Base-by-base conservation (phyloP, 2,797 vertebrate species). In the Lerista edwardsae region DNA sequence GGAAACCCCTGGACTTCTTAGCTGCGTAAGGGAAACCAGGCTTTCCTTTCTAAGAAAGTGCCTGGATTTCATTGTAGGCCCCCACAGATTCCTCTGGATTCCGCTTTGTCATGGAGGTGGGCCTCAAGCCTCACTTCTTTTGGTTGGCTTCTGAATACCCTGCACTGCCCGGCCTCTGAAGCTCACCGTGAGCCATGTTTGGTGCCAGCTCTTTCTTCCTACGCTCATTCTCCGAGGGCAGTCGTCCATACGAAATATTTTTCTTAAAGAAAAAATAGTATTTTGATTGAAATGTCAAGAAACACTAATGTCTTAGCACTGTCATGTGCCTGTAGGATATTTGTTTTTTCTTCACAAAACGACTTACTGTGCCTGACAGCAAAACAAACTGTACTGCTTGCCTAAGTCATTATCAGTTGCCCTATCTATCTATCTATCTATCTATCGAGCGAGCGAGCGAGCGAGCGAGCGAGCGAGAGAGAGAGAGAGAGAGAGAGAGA, bases 101-200 rank as follows among this genome's bases (percentile, higher is more conserved):
- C 67, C 44, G 23, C 21, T 75, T 74, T 44, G 31, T 80, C 21
- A 44, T 59, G 36, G 27, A 62, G 41, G 36, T 64, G 29, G 23
- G 39, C n/a, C 47, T 27, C 82, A 77, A 61, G 4, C 8, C 31
- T 41, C 15, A 31, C 9, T 79, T 79, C 31, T 69, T 27, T 21
- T 79, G 36, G 39, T 73, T 74, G 9, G 51, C 44, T 74, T 73
- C 68, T 84, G 65, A 65, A 80, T 65, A 74, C 36, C n/a, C 27
- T 57, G 8, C 39, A 75, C 23, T 85, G 61, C 61, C 72, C 71
- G 75, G 7, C 51, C 62, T 74, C 31, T 2, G 47, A 80, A 57
- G 51, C 27, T 51, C 55, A 27, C 55, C 21, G 2, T 39, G 55
- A 72, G 72, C 34, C 36, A 44, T 39, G 17, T 41, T 62, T 41